Conservation (phyloP, 2,888 invertebrate species). For the Drosophila imparisetae region DNA sequence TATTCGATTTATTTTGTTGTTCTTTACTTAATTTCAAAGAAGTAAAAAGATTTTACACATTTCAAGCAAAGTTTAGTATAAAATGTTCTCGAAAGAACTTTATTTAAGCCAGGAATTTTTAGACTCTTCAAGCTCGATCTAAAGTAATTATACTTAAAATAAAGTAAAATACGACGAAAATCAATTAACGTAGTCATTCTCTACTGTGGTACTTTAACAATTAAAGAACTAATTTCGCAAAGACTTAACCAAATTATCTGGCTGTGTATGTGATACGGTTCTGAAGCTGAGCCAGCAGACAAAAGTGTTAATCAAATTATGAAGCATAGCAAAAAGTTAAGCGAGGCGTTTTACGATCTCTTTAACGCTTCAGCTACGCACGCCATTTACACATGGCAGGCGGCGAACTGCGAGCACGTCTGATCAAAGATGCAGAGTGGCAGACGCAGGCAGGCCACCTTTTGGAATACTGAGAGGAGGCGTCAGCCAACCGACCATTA, state of each 20-base stretch:
- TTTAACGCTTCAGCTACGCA: constrained; percentile 82
- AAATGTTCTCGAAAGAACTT: neutral
- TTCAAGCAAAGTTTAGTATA: neutral
- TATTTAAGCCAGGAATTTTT: neutral
- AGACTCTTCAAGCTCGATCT: neutral
- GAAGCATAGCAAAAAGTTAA: constrained; percentile 59
- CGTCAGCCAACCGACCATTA: constrained; percentile 58
- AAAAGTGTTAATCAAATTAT: constrained; percentile 77
- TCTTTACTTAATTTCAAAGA: neutral
- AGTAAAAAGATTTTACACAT: neutral
- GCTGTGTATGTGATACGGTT: neutral
- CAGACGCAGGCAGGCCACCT: constrained; percentile 12
- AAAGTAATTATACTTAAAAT: neutral
- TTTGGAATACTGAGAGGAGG: constrained; percentile 25
- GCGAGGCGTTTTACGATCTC: constrained; percentile 71
- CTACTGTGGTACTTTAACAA: neutral
- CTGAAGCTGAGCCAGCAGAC: constrained; percentile 4
- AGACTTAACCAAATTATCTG: neutral
- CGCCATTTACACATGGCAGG: constrained; percentile 59
- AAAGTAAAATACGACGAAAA: neutral
- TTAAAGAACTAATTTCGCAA: neutral
- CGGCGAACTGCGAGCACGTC: constrained; percentile 11
- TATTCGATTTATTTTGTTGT: neutral
- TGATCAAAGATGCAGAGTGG: constrained; percentile 57
- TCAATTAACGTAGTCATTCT: neutral